A percentile compares a stretch with the other conserved stretches of the same genome.
Evolutionary conservation across 2,113 vertebrate species (phyloP).

Genomic region (Brachypodius melanocephalos): DNA sequence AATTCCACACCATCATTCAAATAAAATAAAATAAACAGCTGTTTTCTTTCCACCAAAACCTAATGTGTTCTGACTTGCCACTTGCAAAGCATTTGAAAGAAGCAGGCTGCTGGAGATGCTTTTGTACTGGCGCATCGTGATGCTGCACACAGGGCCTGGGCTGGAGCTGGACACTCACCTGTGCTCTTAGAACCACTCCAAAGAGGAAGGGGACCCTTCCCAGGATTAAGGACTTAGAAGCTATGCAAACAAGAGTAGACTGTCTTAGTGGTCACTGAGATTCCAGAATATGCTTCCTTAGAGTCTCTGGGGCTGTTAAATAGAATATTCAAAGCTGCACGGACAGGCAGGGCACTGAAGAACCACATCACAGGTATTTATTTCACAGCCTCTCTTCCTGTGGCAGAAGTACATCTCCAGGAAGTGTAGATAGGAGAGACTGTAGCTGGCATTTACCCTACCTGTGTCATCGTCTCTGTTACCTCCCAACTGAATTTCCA

Average conservation of each 20-base stretch:
- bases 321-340: not conserved
- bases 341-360: not conserved
- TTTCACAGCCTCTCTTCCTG: not conserved
- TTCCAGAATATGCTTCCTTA: accelerated
- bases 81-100: not conserved
- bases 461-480: not conserved
- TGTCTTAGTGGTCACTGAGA: not conserved
- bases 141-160: not conserved
- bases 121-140: not conserved
- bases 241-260: accelerated
- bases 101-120: not conserved
- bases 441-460: not conserved
- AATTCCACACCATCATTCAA: slow-evolving; percentile 37
- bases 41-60: slow-evolving; percentile 19
- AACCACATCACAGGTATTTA: not conserved
- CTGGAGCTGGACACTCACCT: accelerated
- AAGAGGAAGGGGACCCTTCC: not conserved
- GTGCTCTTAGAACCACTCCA: not conserved
- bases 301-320: not conserved
- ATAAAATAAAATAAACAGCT: slow-evolving; percentile 52
- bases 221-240: not conserved
- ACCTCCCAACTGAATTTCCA: not conserved
- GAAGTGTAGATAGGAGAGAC: not conserved
- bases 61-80: slow-evolving; percentile 1
- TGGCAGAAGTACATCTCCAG: not conserved